These are phyloP conservation scores for Clarias batrachus DNA, from an alignment of 2,113 vertebrate species.

Conservation along the genomic window DNA sequence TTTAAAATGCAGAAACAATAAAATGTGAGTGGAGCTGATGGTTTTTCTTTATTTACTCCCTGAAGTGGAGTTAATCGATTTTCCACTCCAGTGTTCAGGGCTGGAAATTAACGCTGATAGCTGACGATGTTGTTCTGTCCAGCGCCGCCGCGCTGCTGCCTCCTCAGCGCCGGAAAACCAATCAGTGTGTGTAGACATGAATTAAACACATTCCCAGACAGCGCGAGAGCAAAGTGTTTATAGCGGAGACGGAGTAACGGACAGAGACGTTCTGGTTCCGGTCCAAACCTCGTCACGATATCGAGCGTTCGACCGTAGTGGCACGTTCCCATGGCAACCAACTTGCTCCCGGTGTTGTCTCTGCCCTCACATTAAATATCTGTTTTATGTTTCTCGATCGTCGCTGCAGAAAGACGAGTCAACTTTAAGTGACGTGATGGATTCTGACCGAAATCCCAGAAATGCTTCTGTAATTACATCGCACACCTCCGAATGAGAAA, in stretches of 20 bases:
- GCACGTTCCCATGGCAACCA: background rate
- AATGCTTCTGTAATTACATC: background rate
- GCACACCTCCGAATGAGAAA: background rate
- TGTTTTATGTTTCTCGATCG: too few species aligned
- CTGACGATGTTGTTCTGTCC: constrained; percentile 21
- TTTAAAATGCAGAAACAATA: constrained; percentile 38
- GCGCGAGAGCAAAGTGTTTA: background rate
- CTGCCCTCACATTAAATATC: background rate
- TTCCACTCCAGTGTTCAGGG: constrained; percentile 27
- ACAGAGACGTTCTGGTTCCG: background rate
- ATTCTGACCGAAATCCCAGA: background rate
- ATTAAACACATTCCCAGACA: background rate
- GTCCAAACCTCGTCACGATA: background rate
- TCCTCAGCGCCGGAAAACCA: background rate
- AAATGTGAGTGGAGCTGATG: constrained; percentile 43
- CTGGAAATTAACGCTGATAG: constrained; percentile 22
- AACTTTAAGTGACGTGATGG: background rate
- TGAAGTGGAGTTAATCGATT: constrained; percentile 41
- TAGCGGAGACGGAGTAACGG: background rate
- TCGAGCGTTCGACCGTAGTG: background rate
- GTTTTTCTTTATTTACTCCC: constrained; percentile 46
- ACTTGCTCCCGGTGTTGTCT: background rate
- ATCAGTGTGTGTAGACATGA: background rate
- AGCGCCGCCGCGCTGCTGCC: background rate
- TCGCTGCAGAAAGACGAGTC: too few species aligned